These are phyloP conservation scores for Sinodicranocentrus sp. DNA, from an alignment of 2,888 invertebrate genomes.

Conservation along the genomic window DNA sequence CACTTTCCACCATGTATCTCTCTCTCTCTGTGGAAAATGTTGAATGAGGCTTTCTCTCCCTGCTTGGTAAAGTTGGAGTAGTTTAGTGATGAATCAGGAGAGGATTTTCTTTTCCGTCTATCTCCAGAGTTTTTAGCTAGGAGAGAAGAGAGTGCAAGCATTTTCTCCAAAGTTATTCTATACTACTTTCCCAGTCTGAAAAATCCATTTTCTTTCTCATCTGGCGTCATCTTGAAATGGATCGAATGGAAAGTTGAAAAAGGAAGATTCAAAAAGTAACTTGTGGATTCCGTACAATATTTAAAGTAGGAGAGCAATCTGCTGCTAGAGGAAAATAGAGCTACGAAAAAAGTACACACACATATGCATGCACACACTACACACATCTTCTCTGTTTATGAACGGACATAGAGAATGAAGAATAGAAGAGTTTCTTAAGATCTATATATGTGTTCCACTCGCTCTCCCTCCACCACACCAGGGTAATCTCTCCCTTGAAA, in stretches of 20 bases:
- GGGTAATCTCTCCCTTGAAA: too few relatives aligned
- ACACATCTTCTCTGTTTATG: too few relatives aligned
- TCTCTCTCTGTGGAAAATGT: background rate
- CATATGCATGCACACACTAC: too few relatives aligned
- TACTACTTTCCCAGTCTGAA: background rate
- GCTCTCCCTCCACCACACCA: background rate
- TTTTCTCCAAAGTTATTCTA: slow-evolving; percentile 16
- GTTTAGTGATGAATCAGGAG: slow-evolving; percentile 13
- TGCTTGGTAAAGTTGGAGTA: background rate
- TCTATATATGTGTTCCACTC: too few relatives aligned
- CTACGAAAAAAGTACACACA: too few relatives aligned
- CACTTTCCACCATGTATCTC: background rate
- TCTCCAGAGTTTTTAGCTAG: slow-evolving; percentile 5
- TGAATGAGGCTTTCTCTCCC: background rate
- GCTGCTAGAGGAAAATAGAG: too few relatives aligned
- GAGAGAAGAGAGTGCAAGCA: too few relatives aligned
- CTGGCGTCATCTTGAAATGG: background rate
- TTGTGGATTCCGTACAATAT: slow-evolving; percentile 20
- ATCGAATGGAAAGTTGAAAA: slow-evolving; percentile 14
- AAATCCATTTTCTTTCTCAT: background rate
- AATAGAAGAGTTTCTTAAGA: too few relatives aligned
- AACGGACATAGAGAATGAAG: too few relatives aligned
- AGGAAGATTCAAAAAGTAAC: slow-evolving; percentile 9
- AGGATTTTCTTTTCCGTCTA: slow-evolving; percentile 11
- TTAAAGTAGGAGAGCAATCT: too few relatives aligned